Evolutionary conservation across 2,113 vertebrate genomes (phyloP), one percentile per base, ranked within the genome.

Genomic region (Sialia sialis): DNA sequence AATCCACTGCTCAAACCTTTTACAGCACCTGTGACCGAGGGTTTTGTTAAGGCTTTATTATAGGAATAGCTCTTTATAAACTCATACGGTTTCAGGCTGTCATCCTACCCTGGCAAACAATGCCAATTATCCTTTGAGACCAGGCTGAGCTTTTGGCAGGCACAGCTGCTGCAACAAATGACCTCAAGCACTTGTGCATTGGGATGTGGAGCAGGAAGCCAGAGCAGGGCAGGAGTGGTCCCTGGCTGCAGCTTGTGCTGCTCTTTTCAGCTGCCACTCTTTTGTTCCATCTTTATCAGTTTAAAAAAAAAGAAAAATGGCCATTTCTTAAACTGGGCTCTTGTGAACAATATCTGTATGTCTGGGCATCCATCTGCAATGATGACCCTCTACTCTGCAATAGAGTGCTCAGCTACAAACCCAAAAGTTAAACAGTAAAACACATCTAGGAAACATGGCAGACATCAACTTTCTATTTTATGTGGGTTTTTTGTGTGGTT

Each of bases 31-130:
- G n/a, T 38, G 46, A 41, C 4, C 56, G 59, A 68, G 34, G 14
- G 1, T 30, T 8, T 21, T 77, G 43, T 63, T 27, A 64, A 51
- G 54, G 19, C 25, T 62, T 66, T 69, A 22, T 13, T 54, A 59
- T 13, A 90, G 18, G 8, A 94, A 34, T 2, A 51, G 11, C 41
- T 55, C 19, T 92, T 44, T 20, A 17, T 60, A 64, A 93, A 49
- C 7, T 41, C 0, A 0, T 6, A 11, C 0, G 0, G n/a, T 79
- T 83, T 79, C 55, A 86, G 72, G 32, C 38, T 76, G 25, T 41
- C 75, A 38, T 51, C n/a, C 63, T 55, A 15, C 0, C 1, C 25
- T 66, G 59, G 62, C 48, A 74, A 73, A 26, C 26, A 43, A 29
- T 25, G 23, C n/a, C 34, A 72, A 66, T 19, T 12, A 2, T 74